Percentiles rank a stretch among this genome's conserved stretches.
Evolutionary conservation across 2,797 vertebrate genomes (phyloP).

Genomic region (Gouania willdenowi): DNA sequence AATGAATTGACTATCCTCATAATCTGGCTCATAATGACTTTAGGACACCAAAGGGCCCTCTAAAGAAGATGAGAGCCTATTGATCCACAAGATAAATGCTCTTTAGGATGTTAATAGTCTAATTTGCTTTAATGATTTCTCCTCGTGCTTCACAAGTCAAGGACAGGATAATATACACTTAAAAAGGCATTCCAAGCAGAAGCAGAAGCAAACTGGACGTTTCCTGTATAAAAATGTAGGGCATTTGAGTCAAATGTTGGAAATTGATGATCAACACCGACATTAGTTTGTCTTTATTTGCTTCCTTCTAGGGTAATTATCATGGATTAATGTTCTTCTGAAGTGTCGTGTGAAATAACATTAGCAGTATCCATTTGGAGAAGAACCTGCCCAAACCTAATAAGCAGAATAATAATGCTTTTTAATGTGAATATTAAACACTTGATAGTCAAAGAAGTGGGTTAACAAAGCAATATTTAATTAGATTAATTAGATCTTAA

Average conservation of each 20-base stretch:
- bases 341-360: slow-evolving; percentile 68
- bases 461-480: slow-evolving; percentile 42
- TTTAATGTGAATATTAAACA: slow-evolving; percentile 39
- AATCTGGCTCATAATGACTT: slow-evolving; percentile 90
- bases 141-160: slow-evolving; percentile 75
- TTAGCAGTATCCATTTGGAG: slow-evolving; percentile 70
- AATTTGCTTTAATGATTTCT: slow-evolving; percentile 85
- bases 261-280: slow-evolving; percentile 75
- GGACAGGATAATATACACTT: slow-evolving; percentile 83
- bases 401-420: slow-evolving; percentile 69
- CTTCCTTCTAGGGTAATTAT: slow-evolving; percentile 78
- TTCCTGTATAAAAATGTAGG: slow-evolving; percentile 79
- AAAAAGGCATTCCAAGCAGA: slow-evolving; percentile 73
- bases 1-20: slow-evolving; percentile 90
- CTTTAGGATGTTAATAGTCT: slow-evolving; percentile 88
- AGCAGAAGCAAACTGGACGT: slow-evolving; percentile 64
- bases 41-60: slow-evolving; percentile 90
- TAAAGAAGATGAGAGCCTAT: slow-evolving; percentile 90
- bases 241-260: slow-evolving; percentile 64
- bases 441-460: slow-evolving; percentile 28
- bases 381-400: slow-evolving; percentile 68
- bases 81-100: slow-evolving; percentile 90
- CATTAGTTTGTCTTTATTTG: slow-evolving; percentile 82
- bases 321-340: slow-evolving; percentile 75
- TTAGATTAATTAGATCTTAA: slow-evolving; percentile 61